phyloP scores from a whole-genome alignment of 2,888 invertebrate genomes.

The Hemicrepidius hirtus region DNA sequence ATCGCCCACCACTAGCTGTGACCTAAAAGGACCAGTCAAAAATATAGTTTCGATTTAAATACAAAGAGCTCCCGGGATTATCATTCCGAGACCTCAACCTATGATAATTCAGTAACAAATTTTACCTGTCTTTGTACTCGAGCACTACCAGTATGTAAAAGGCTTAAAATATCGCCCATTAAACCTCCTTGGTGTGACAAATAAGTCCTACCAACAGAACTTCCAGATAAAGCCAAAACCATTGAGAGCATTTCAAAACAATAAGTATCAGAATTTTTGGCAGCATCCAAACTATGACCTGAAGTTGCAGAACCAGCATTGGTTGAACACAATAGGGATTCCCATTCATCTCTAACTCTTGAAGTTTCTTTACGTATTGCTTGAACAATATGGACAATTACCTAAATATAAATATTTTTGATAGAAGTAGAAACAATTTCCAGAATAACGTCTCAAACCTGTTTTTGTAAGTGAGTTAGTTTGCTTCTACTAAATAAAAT shows the following conservation, averaged over 20 bases:
- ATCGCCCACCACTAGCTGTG: too few species aligned
- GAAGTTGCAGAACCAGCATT: constrained; percentile 67
- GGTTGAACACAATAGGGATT: constrained; percentile 77
- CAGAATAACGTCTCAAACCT: too few species aligned
- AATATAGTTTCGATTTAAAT: too few species aligned
- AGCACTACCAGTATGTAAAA: constrained; percentile 95
- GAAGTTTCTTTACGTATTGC: constrained; percentile 93
- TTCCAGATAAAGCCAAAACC: constrained; percentile 95
- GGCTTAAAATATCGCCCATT: constrained; percentile 87
- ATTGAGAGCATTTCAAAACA: constrained; percentile 98
- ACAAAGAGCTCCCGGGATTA: too few species aligned
- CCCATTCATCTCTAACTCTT: constrained; percentile 94
- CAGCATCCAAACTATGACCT: constrained; percentile 71
- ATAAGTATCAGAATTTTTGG: constrained; percentile 87
- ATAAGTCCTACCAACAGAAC: constrained; percentile 91
- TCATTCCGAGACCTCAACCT: too few species aligned
- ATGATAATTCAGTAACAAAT: constrained; percentile 13
- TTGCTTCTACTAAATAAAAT: constrained; percentile 96
- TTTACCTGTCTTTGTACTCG: constrained; percentile 93
- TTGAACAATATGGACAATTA: constrained; percentile 91
- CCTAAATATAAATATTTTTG: too few species aligned
- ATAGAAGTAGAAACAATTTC: too few species aligned
- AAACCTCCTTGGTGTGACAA: constrained; percentile 92
- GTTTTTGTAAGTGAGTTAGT: constrained; percentile 93
- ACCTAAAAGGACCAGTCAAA: constrained; percentile 75